phyloP scores from a whole-genome alignment of 2,113 vertebrate species.

The Accipiter cooperii region DNA sequence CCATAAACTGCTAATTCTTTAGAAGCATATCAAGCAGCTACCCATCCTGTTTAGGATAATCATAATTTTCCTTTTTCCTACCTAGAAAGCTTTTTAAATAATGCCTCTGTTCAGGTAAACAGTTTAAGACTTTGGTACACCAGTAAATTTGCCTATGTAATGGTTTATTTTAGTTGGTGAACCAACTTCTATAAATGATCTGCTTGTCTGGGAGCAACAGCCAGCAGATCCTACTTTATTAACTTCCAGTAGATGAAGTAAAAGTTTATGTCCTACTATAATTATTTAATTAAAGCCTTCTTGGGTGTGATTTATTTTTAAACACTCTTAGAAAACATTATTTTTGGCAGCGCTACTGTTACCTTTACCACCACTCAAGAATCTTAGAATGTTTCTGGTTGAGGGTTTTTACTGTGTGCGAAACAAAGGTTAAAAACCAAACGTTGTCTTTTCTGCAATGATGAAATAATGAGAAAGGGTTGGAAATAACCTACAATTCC shows the following conservation, averaged over 20 bases:
- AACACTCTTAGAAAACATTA: background rate
- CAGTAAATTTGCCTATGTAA: background rate
- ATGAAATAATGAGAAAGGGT: background rate
- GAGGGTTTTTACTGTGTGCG: background rate
- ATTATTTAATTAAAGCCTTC: background rate
- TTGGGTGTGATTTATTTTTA: background rate
- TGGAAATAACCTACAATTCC: slow-evolving; percentile 42
- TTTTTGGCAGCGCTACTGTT: background rate
- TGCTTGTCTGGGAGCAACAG: background rate
- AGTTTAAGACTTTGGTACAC: background rate
- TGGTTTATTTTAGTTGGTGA: background rate
- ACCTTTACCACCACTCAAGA: background rate
- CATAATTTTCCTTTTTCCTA: background rate
- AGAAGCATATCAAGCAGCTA: background rate
- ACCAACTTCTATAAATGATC: background rate
- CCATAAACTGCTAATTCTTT: background rate
- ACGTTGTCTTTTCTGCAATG: background rate
- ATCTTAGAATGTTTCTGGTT: background rate
- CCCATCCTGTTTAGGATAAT: background rate
- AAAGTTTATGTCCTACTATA: background rate
- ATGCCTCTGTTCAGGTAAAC: background rate
- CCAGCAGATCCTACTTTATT: background rate
- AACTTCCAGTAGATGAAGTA: background rate
- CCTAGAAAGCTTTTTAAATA: background rate
- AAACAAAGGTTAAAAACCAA: background rate